phyloP scores from a whole-genome alignment of 2,797 vertebrate species.

The Aplochiton taeniatus region DNA sequence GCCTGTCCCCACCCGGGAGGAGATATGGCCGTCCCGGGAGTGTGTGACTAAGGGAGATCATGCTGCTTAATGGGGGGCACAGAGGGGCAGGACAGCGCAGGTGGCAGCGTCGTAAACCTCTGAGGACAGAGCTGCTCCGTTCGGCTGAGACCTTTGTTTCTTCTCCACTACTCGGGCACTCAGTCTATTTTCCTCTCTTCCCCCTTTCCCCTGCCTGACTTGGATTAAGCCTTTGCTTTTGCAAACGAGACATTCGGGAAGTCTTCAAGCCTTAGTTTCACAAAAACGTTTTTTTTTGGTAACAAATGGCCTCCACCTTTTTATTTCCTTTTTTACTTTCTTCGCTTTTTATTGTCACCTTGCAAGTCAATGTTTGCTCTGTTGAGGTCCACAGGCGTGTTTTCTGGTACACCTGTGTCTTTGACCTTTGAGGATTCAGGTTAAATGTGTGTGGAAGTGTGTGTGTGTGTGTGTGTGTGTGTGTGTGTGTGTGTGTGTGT shows the following conservation, averaged over 20 bases:
- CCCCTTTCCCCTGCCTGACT: neutral
- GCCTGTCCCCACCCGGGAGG: no score
- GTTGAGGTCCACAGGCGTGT: constrained; percentile 25
- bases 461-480: constrained; percentile 1
- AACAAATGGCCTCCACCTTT: neutral
- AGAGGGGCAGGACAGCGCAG: neutral
- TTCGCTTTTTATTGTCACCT: constrained; percentile 6
- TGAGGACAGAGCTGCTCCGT: neutral
- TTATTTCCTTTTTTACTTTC: neutral
- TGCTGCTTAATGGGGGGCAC: neutral
- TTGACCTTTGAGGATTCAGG: constrained; percentile 21
- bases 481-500: constrained; percentile 22
- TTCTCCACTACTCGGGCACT: neutral
- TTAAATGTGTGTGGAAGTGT: neutral
- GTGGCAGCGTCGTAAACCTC: neutral
- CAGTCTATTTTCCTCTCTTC: neutral
- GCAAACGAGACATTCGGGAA: neutral
- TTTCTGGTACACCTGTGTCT: constrained; percentile 52
- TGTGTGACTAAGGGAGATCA: neutral
- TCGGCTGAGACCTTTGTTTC: neutral
- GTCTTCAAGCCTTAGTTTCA: constrained; percentile 7
- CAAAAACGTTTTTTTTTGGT: no score
- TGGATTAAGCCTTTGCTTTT: neutral
- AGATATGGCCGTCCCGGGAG: neutral
- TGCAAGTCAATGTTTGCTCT: constrained; percentile 50